Evolutionary conservation across 2,797 vertebrate genomes (phyloP).

Genomic region (Natrix natrix): DNA sequence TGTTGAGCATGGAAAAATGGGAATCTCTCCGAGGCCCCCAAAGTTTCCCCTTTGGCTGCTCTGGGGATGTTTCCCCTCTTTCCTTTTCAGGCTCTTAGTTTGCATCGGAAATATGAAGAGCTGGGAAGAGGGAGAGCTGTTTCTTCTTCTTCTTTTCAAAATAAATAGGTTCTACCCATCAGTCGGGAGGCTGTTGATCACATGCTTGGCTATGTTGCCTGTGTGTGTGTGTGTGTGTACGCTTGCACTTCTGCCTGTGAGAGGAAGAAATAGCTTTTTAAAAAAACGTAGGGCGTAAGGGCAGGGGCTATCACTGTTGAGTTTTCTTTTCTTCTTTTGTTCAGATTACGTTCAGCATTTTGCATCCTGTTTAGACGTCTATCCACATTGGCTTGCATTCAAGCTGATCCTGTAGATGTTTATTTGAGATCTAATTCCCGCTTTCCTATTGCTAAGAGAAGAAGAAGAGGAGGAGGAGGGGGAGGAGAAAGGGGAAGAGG

Average conservation of each 20-base stretch:
- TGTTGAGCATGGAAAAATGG: not conserved
- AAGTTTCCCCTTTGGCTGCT: not conserved
- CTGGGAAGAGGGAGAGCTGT: not conserved
- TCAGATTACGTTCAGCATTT: not conserved
- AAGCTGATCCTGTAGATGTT: not conserved
- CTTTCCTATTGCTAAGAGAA: not conserved
- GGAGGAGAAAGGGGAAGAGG: rapidly evolving
- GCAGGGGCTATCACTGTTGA: not conserved
- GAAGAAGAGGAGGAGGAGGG: rapidly evolving
- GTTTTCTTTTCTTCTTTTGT: too few species aligned
- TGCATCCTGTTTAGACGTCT: not conserved
- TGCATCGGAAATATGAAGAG: not conserved
- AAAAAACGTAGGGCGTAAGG: not conserved
- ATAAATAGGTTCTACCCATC: not conserved
- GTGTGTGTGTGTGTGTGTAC: too few species aligned
- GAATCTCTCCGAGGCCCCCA: not conserved
- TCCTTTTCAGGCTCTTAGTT: not conserved
- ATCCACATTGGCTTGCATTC: not conserved
- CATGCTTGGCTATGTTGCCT: not conserved
- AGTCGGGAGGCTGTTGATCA: not conserved
- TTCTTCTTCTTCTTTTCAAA: not conserved
- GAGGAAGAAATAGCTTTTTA: not conserved
- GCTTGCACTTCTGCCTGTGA: not conserved
- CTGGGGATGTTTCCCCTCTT: too few species aligned
- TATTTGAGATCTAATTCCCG: not conserved